Percentiles rank a stretch among this genome's conserved stretches.
Conservation (phyloP, 2,888 invertebrate genomes). For the Epinotia brunnichana region DNA sequence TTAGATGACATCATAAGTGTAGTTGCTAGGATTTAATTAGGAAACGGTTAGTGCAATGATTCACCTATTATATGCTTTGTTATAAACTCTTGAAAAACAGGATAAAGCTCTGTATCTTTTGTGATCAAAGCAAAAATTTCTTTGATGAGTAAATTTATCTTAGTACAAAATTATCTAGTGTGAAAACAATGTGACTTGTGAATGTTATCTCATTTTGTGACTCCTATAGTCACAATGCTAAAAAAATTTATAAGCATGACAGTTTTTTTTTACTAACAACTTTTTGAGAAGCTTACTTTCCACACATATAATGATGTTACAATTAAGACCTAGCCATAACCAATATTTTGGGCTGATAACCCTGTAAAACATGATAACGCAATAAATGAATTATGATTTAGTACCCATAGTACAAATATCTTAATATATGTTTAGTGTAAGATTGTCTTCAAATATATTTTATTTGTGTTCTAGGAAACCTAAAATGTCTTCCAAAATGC, state of each 20-base stretch:
- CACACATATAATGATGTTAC: too few species aligned
- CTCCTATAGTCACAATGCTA: not conserved
- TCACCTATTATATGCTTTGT: not conserved
- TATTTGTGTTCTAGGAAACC: constrained; percentile 12
- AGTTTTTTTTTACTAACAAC: not conserved
- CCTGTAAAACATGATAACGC: too few species aligned
- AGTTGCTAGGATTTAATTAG: not conserved
- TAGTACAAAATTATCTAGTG: not conserved
- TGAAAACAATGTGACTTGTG: not conserved
- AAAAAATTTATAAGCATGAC: not conserved
- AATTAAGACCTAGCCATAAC: too few species aligned
- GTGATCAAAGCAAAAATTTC: not conserved
- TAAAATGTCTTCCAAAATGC: constrained; percentile 50
- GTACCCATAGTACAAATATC: not conserved
- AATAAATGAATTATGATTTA: too few species aligned
- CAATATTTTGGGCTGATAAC: too few species aligned
- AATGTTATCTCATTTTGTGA: not conserved
- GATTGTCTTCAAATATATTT: not conserved
- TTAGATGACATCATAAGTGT: constrained; percentile 10
- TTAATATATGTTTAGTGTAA: not conserved
- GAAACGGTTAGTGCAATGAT: not conserved
- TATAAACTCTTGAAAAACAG: not conserved
- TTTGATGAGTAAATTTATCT: not conserved
- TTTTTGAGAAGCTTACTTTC: not conserved
- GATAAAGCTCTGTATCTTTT: not conserved